phyloP scores from a whole-genome alignment of 2,888 invertebrate genomes.

The Pecten maximus region DNA sequence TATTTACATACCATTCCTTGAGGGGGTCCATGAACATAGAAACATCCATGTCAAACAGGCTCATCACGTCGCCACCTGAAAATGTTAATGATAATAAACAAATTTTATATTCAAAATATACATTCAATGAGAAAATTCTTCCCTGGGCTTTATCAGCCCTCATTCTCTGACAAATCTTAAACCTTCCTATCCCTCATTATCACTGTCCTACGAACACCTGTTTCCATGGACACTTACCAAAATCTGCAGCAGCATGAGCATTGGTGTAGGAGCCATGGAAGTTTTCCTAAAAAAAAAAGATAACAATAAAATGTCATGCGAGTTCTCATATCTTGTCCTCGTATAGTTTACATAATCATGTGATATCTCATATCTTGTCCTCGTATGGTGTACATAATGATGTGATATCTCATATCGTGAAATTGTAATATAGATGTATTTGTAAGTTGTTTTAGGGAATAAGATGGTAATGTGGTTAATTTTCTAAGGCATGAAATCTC shows the following conservation, averaged over 20 bases:
- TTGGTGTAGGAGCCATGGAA: constrained; percentile 76
- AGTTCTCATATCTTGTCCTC: neutral
- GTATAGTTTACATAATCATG: no score
- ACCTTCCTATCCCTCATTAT: neutral
- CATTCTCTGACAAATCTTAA: neutral
- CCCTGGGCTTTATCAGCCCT: no score
- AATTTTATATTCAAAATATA: no score
- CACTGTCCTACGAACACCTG: neutral
- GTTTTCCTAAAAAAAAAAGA: constrained; percentile 72
- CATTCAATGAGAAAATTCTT: neutral
- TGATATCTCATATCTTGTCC: no score
- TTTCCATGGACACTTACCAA: constrained; percentile 68
- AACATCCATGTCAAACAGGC: neutral
- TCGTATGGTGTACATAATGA: no score
- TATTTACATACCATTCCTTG: neutral
- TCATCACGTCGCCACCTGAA: neutral
- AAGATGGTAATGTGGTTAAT: no score
- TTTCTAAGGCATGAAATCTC: no score
- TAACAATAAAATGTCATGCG: neutral
- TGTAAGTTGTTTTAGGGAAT: no score
- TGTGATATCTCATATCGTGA: no score
- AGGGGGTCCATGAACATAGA: neutral
- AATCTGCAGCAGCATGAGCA: constrained; percentile 78
- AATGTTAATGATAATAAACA: no score
- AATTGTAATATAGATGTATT: no score